Evolutionary conservation across 2,797 vertebrate genomes (phyloP).

Genomic region (Ceyx erithaca): DNA sequence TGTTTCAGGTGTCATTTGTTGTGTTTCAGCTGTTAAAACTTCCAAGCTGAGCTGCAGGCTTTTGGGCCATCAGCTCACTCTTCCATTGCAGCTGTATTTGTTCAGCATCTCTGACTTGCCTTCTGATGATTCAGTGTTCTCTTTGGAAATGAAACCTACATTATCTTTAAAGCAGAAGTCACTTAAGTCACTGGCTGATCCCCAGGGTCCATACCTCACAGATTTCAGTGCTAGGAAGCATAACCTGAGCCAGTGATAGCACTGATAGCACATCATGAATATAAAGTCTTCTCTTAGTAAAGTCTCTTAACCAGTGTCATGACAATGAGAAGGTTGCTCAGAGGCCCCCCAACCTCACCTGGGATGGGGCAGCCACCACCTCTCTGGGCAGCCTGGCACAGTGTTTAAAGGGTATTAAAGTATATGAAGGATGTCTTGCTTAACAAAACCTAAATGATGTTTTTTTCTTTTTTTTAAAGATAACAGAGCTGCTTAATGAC

Average conservation of each 20-base stretch:
- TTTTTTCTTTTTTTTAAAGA: constrained; percentile 74
- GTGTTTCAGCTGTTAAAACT: neutral
- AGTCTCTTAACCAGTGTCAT: neutral
- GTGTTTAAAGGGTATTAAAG: neutral
- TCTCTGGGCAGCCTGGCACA: neutral
- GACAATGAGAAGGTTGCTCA: neutral
- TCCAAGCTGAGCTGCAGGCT: neutral
- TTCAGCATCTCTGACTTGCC: neutral
- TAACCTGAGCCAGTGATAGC: neutral
- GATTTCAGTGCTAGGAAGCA: neutral
- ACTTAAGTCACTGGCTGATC: rapidly evolving
- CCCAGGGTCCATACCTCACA: neutral
- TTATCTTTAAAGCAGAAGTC: too few relatives aligned
- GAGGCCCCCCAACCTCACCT: neutral
- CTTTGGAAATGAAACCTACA: neutral
- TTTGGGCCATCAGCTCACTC: rapidly evolving
- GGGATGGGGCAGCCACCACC: neutral
- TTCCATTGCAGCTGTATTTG: neutral
- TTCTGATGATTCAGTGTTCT: neutral
- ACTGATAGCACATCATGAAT: rapidly evolving
- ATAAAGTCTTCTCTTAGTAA: neutral
- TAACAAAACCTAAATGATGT: too few relatives aligned
- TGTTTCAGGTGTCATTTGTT: neutral
- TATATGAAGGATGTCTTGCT: neutral
- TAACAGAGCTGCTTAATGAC: constrained; percentile 92